phyloP scores from a whole-genome alignment of 2,888 invertebrate species.

The Neoascia interrupta region DNA sequence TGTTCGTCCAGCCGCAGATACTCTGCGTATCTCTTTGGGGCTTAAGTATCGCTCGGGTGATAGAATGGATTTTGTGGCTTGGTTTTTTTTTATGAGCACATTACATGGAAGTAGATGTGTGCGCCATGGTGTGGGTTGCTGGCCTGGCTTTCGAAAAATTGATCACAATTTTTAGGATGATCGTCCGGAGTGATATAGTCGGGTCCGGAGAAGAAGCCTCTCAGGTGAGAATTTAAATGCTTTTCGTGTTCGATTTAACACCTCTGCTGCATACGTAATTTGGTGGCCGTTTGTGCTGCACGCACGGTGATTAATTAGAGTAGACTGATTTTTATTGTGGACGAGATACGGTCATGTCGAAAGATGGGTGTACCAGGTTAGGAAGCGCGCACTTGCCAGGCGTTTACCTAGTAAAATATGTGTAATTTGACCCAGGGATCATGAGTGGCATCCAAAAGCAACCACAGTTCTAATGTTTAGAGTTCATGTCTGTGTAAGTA shows the following conservation, averaged over 20 bases:
- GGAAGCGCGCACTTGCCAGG: too few species aligned
- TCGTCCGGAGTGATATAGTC: conserved; percentile 24
- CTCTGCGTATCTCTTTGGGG: conserved; percentile 4
- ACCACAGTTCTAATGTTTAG: too few species aligned
- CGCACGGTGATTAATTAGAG: conserved; percentile 48
- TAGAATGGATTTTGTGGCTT: conserved; percentile 14
- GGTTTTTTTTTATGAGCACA: conserved; percentile 35
- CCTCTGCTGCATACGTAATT: conserved; percentile 66
- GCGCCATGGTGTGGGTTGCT: conserved; percentile 36
- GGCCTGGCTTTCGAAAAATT: conserved; percentile 53
- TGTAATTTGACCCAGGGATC: too few species aligned
- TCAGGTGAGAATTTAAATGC: conserved; percentile 69
- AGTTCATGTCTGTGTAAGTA: too few species aligned
- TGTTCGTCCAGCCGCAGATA: conserved; percentile 1
- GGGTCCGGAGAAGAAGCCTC: conserved; percentile 1
- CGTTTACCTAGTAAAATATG: too few species aligned
- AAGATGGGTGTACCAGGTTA: neutral
- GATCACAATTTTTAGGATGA: conserved; percentile 45
- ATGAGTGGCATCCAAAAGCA: too few species aligned
- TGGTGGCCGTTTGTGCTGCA: conserved; percentile 39
- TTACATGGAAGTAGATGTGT: conserved; percentile 60
- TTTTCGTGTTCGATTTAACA: conserved; percentile 67
- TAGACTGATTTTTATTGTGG: conserved; percentile 55
- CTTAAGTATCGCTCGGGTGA: conserved; percentile 2
- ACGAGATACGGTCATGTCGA: conserved; percentile 15